Conservation (phyloP, 2,113 vertebrate species). For the Xiphias gladius region DNA sequence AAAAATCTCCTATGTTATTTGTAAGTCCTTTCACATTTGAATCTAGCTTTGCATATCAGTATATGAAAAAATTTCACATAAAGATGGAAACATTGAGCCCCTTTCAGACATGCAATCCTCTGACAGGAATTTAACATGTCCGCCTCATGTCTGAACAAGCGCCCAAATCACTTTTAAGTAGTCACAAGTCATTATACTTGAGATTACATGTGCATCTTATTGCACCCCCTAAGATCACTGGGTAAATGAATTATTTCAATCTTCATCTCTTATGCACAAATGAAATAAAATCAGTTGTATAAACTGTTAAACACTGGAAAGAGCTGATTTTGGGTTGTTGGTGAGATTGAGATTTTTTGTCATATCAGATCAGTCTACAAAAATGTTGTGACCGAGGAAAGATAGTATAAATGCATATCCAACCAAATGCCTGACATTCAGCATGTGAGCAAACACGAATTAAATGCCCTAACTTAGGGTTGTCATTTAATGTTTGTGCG, state of each 20-base stretch:
- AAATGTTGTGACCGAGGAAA: background rate
- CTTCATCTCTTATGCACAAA: background rate
- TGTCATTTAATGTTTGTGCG: background rate
- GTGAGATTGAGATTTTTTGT: background rate
- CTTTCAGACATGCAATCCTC: background rate
- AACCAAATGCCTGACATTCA: background rate
- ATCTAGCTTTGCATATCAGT: background rate
- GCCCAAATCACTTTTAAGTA: background rate
- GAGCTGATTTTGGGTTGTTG: background rate
- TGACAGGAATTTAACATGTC: background rate
- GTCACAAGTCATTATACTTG: too few relatives aligned
- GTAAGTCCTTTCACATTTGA: constrained; percentile 15
- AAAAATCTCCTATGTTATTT: constrained; percentile 9
- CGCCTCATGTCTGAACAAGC: background rate
- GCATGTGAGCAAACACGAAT: background rate
- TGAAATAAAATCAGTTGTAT: background rate
- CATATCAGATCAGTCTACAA: background rate
- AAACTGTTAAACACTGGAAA: background rate
- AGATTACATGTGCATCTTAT: too few relatives aligned
- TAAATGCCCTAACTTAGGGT: background rate
- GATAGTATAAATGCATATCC: background rate
- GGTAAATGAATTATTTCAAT: background rate
- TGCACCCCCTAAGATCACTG: background rate
- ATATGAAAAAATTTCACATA: background rate
- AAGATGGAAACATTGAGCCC: background rate